Conservation (phyloP, 2,113 vertebrate genomes). For the Phasianus colchicus region DNA sequence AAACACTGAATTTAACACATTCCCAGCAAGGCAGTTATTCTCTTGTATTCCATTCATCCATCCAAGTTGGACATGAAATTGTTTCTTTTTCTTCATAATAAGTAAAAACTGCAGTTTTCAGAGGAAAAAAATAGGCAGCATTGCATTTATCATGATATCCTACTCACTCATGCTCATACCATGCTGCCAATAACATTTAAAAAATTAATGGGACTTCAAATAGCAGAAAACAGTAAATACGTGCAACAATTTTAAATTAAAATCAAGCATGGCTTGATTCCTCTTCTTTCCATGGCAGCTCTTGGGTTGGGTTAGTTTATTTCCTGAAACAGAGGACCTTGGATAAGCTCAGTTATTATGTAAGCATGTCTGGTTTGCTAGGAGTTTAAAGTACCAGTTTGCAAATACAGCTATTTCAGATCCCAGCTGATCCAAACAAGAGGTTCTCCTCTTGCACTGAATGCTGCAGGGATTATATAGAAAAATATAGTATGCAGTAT, state of each 20-base stretch:
- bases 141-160: background rate
- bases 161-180: background rate
- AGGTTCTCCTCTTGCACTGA: slow-evolving; percentile 37
- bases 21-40: background rate
- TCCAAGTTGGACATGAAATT: background rate
- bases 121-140: background rate
- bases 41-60: background rate
- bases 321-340: slow-evolving; percentile 41
- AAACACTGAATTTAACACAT: slow-evolving; percentile 30
- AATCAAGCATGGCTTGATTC: background rate
- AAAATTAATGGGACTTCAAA: background rate
- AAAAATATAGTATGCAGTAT: background rate
- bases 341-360: slow-evolving; percentile 54
- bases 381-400: slow-evolving; percentile 64
- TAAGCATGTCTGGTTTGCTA: slow-evolving; percentile 61
- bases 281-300: background rate
- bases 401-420: slow-evolving; percentile 64
- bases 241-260: background rate
- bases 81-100: background rate
- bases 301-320: slow-evolving; percentile 41
- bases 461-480: background rate
- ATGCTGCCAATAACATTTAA: background rate
- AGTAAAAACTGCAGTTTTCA: background rate
- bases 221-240: background rate
- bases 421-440: slow-evolving; percentile 66